phyloP scores from a whole-genome alignment of 2,888 invertebrate species.

The Athalia circularis region DNA sequence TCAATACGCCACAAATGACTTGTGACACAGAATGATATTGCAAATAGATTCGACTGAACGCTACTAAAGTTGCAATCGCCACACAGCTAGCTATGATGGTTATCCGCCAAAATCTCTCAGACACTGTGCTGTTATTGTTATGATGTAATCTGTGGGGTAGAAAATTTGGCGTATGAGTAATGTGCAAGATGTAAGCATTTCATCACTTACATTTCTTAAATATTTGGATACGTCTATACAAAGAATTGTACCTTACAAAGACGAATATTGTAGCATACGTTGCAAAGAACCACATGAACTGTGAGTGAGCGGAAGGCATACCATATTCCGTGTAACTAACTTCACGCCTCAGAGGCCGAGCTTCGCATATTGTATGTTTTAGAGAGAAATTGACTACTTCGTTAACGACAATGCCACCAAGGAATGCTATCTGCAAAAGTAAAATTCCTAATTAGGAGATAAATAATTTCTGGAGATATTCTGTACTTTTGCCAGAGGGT shows the following conservation, averaged over 20 bases:
- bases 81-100: constrained; percentile 80
- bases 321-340: constrained; percentile 86
- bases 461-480: constrained; percentile 8
- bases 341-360: constrained; percentile 83
- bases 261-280: constrained; percentile 90
- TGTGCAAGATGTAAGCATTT: background rate
- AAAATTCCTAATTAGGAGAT: constrained; percentile 2
- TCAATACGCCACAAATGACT: constrained; percentile 85
- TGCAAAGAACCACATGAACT: constrained; percentile 94
- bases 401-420: constrained; percentile 85
- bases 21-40: constrained; percentile 90
- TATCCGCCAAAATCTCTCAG: constrained; percentile 85
- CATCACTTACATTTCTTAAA: background rate
- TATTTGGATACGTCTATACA: background rate
- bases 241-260: constrained; percentile 83
- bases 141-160: constrained; percentile 83
- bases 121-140: constrained; percentile 86
- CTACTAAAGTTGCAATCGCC: constrained; percentile 78
- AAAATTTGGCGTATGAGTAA: background rate
- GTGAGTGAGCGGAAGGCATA: constrained; percentile 95
- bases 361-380: constrained; percentile 88
- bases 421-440: constrained; percentile 86
- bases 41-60: constrained; percentile 87
- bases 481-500: constrained; percentile 28
- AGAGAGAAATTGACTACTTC: constrained; percentile 87